Conservation (phyloP, 1,140 invertebrate genomes). For the Sminthurides bifidus region DNA sequence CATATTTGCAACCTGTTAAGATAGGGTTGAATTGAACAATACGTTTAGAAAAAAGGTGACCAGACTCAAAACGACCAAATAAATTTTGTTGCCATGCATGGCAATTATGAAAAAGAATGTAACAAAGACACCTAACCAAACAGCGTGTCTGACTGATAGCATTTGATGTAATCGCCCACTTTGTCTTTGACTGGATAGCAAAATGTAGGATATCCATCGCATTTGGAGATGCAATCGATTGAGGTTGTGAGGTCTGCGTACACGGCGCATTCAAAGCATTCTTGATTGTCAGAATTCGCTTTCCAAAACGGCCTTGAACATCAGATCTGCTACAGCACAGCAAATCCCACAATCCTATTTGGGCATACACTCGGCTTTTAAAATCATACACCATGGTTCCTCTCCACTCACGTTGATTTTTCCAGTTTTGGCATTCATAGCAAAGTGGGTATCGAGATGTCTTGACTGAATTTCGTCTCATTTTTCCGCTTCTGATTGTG, state of each 20-base stretch:
- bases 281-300: constrained; percentile 6
- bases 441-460: not conserved
- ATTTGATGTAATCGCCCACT: not conserved
- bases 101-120: no score
- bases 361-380: no score
- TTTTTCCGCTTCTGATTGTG: not conserved
- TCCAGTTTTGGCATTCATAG: not conserved
- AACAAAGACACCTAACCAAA: not conserved
- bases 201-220: constrained; percentile 14
- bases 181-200: constrained; percentile 11
- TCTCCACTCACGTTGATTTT: not conserved
- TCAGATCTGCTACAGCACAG: not conserved
- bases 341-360: no score
- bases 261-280: constrained; percentile 7
- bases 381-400: no score
- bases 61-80: no score
- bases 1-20: not conserved
- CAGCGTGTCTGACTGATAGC: not conserved
- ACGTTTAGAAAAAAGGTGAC: no score
- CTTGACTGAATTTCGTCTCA: not conserved
- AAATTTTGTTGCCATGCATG: no score
- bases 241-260: constrained; percentile 10
- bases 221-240: constrained; percentile 1
- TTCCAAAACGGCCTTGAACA: not conserved
- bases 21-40: not conserved